Percentiles rank a stretch among this genome's conserved stretches.
These are phyloP conservation scores for Chrysolina americana DNA, from an alignment of 2,888 invertebrate species.

Conservation along the genomic window DNA sequence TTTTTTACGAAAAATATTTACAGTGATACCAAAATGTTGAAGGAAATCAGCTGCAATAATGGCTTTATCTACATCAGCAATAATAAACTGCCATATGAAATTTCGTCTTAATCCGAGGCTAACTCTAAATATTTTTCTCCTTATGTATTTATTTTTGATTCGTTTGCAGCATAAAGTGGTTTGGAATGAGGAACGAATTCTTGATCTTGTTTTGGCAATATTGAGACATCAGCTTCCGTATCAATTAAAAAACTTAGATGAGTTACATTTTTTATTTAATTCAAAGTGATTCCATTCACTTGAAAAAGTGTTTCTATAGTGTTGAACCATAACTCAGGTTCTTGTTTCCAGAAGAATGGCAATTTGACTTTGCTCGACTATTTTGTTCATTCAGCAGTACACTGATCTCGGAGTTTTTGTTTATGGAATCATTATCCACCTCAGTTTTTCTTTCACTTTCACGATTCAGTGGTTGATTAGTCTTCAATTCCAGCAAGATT, in stretches of 20 bases:
- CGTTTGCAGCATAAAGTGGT: constrained; percentile 31
- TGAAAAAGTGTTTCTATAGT: no score
- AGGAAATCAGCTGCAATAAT: constrained; percentile 53
- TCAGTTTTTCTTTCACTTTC: no score
- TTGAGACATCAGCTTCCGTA: constrained; percentile 13
- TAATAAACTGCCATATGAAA: constrained; percentile 47
- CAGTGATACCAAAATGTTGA: constrained; percentile 38
- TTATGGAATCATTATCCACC: no score
- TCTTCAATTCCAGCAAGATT: no score
- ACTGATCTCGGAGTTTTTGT: no score
- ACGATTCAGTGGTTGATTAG: no score
- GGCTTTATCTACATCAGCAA: constrained; percentile 45
- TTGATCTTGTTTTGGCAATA: constrained; percentile 6
- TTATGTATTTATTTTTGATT: constrained; percentile 25
- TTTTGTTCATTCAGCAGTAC: no score
- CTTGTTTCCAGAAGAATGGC: no score
- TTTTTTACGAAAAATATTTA: constrained; percentile 35
- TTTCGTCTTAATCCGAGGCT: constrained; percentile 43
- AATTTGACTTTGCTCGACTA: no score
- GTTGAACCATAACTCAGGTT: no score
- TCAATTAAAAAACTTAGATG: constrained; percentile 18
- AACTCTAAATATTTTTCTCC: constrained; percentile 22
- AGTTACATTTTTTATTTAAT: not conserved
- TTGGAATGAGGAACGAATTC: not conserved
- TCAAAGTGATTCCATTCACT: no score